Evolutionary conservation across 2,113 vertebrate genomes (phyloP).

Genomic region (Progne subis): DNA sequence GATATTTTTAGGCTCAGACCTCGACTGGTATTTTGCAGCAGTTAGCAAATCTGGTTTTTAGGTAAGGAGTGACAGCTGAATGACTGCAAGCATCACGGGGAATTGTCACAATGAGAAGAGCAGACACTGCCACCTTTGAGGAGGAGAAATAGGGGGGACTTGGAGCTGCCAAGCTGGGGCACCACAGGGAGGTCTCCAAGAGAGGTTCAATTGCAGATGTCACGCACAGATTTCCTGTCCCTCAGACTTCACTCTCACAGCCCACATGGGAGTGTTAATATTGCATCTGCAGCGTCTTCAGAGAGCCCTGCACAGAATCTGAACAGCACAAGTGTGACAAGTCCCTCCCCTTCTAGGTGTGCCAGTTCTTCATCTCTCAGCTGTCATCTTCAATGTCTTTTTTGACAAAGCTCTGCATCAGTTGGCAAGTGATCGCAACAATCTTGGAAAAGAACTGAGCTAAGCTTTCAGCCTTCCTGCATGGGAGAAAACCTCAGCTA

Average conservation of each 20-base stretch:
- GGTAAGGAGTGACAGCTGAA: not conserved
- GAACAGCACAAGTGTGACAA: not conserved
- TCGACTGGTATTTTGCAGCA: not conserved
- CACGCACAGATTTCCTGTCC: not conserved
- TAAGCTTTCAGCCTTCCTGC: not conserved
- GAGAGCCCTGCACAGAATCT: not conserved
- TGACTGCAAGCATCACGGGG: not conserved
- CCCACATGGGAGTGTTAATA: fast-evolving
- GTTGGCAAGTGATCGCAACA: not conserved
- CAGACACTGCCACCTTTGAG: not conserved
- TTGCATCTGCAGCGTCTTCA: not conserved
- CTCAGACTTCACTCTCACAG: not conserved
- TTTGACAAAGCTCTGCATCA: not conserved
- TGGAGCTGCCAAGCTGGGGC: not conserved
- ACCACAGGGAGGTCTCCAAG: not conserved
- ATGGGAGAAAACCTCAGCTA: not conserved
- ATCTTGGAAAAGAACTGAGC: not conserved
- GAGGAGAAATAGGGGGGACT: not conserved
- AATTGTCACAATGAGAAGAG: fast-evolving
- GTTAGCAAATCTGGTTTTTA: not conserved
- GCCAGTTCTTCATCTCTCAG: not conserved
- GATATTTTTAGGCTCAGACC: not conserved
- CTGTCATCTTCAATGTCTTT: not conserved
- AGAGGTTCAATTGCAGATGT: not conserved
- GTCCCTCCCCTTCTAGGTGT: not conserved